Conservation (phyloP, 2,888 invertebrate species). For the Microplitis manilae region DNA sequence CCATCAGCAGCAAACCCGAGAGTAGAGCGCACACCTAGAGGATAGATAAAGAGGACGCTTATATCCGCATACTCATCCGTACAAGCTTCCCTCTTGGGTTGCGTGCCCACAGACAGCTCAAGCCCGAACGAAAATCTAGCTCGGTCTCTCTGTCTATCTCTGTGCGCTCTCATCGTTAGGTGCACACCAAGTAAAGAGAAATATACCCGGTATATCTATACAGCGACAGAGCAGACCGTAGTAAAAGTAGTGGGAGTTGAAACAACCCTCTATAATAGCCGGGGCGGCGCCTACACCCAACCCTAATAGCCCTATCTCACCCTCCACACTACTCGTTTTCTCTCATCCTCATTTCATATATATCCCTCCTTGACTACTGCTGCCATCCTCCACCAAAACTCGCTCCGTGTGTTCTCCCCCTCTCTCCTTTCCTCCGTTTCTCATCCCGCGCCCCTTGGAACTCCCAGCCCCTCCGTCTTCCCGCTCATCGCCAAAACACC, state of each 20-base stretch:
- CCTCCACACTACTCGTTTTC: constrained; percentile 52
- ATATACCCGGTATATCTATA: constrained; percentile 7
- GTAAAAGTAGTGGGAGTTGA: constrained; percentile 55
- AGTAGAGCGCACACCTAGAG: constrained; percentile 25
- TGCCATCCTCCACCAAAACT: constrained; percentile 23
- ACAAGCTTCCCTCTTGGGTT: constrained; percentile 16
- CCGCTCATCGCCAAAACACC: constrained; percentile 24
- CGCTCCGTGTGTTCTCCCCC: constrained; percentile 21
- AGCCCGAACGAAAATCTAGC: too few relatives aligned
- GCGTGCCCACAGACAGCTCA: too few relatives aligned
- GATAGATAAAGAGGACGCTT: constrained; percentile 21
- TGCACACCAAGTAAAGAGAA: neutral
- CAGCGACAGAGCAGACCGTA: constrained; percentile 30
- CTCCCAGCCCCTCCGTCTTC: neutral
- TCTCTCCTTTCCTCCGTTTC: neutral
- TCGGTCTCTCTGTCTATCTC: constrained; percentile 3
- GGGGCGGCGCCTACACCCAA: constrained; percentile 71
- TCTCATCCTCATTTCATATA: constrained; percentile 34
- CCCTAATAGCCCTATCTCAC: constrained; percentile 71
- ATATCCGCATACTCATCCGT: constrained; percentile 23
- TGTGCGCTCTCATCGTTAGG: neutral
- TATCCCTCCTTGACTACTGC: constrained; percentile 7
- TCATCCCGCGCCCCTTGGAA: too few relatives aligned
- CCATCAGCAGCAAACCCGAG: constrained; percentile 2
- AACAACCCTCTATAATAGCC: constrained; percentile 71